Evolutionary conservation across 2,888 invertebrate genomes (phyloP).

Genomic region (Dryococelus australis): DNA sequence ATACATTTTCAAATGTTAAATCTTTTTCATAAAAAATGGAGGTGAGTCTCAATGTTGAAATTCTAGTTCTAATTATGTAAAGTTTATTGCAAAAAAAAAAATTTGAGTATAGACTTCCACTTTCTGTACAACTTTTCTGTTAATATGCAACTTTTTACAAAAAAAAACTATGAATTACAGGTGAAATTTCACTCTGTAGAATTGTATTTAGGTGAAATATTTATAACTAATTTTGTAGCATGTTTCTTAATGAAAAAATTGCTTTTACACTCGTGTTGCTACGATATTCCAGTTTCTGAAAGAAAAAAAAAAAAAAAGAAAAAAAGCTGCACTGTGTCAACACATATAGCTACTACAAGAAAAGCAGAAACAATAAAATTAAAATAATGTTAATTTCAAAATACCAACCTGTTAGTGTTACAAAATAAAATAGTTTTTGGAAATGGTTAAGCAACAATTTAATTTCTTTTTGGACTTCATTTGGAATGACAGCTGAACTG

Average conservation of each 20-base stretch:
- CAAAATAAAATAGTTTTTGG: too few species aligned
- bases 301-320: too few species aligned
- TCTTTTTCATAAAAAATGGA: neutral
- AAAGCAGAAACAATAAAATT: neutral
- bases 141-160: neutral
- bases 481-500: too few species aligned
- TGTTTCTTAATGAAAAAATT: neutral
- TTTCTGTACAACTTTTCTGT: neutral
- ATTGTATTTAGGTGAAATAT: neutral
- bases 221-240: neutral
- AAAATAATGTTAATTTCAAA: neutral
- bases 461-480: neutral
- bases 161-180: neutral
- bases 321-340: neutral
- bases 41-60: neutral
- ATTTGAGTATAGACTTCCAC: neutral
- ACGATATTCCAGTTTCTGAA: too few species aligned
- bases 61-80: neutral
- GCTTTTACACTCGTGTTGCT: neutral
- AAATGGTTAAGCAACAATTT: constrained; percentile 11
- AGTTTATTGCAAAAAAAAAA: neutral
- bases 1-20: neutral
- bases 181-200: neutral
- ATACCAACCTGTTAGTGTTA: neutral
- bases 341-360: neutral